Conservation (phyloP, 2,888 invertebrate species). For the Phanerotoma sp. region DNA sequence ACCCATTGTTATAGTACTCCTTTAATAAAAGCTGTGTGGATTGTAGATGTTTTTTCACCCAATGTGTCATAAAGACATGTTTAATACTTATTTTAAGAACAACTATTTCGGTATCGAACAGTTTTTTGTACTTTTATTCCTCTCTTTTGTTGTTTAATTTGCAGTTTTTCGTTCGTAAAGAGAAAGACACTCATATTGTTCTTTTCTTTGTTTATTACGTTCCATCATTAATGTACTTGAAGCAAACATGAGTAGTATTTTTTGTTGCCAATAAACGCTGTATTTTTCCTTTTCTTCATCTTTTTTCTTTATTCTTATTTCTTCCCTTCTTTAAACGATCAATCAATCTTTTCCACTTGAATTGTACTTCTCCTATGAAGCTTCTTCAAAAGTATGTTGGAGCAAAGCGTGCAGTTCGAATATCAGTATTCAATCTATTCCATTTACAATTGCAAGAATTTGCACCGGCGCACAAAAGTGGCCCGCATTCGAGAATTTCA, state of each 20-base stretch:
- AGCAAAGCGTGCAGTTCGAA: neutral
- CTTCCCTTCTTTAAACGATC: neutral
- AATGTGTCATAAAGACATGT: no score
- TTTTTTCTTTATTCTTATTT: neutral
- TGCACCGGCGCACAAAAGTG: slow-evolving; percentile 18
- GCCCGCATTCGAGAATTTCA: slow-evolving; percentile 21
- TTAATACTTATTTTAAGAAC: neutral
- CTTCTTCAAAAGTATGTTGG: neutral
- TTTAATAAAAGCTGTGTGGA: neutral
- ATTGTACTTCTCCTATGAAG: neutral
- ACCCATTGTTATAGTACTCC: neutral
- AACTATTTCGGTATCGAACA: neutral
- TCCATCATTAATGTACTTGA: no score
- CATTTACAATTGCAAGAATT: slow-evolving; percentile 7
- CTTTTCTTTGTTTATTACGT: no score
- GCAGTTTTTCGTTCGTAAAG: no score
- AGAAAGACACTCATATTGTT: no score
- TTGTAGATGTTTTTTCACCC: neutral
- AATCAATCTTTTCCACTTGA: neutral
- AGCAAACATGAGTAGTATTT: no score
- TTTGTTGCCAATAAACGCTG: no score
- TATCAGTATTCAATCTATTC: neutral
- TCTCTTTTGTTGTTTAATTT: no score
- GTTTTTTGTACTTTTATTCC: no score
- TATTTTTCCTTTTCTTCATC: neutral